Conservation (phyloP, 2,797 vertebrate species). For the Diplodus puntazzo region DNA sequence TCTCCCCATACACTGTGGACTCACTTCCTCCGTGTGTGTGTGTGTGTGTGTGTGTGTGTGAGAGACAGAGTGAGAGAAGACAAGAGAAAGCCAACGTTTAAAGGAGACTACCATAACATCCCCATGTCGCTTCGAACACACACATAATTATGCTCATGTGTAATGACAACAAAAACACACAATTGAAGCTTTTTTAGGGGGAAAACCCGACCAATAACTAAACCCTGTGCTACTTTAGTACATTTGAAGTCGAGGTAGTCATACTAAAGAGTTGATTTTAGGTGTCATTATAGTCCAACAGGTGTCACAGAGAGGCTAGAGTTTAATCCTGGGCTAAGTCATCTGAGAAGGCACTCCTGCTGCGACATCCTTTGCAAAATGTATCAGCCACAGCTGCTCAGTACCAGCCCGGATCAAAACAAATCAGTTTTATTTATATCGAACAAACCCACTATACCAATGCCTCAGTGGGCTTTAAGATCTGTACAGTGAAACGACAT, state of each 20-base stretch:
- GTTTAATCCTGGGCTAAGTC: background rate
- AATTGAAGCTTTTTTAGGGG: conserved; percentile 35
- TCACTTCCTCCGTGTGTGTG: conserved; percentile 50
- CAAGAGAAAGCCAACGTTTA: conserved; percentile 51
- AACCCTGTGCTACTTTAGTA: background rate
- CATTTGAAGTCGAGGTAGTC: background rate
- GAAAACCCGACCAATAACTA: conserved; percentile 23
- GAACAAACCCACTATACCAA: too few species aligned
- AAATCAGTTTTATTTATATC: too few species aligned
- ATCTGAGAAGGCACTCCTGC: background rate
- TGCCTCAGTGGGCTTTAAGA: too few species aligned
- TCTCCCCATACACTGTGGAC: conserved; percentile 66
- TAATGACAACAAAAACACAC: conserved; percentile 41
- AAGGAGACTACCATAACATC: conserved; percentile 63
- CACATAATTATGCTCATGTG: conserved; percentile 35
- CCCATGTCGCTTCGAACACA: conserved; percentile 37
- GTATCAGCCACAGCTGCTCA: too few species aligned
- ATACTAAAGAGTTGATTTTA: too few species aligned
- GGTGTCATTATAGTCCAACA: background rate
- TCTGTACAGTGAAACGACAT: too few species aligned
- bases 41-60: conserved; percentile 22
- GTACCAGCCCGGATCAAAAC: too few species aligned
- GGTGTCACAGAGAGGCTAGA: background rate
- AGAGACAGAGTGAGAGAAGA: conserved; percentile 38
- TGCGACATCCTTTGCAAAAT: background rate